Evolutionary conservation across 1,140 invertebrate species (phyloP).

Genomic region (Zaprionus ornatus): DNA sequence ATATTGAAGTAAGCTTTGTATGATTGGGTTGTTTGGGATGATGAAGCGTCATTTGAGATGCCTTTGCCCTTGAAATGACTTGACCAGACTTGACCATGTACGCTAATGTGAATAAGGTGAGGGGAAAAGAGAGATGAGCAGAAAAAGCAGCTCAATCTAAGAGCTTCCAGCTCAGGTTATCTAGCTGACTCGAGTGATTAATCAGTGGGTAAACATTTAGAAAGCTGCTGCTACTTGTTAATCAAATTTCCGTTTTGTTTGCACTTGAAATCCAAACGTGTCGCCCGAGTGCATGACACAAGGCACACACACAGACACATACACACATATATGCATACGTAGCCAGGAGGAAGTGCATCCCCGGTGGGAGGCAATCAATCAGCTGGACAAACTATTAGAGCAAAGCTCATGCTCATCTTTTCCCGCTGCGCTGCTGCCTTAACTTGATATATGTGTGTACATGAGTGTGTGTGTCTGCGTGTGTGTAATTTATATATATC

Average conservation of each 20-base stretch:
- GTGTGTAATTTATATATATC: constrained; percentile 14
- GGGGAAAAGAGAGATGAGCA: neutral
- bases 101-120: neutral
- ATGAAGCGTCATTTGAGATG: neutral
- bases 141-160: no score
- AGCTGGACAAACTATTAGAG: constrained; percentile 57
- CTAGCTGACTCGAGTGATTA: constrained; percentile 21
- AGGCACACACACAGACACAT: constrained; percentile 1
- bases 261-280: constrained; percentile 53
- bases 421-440: constrained; percentile 28
- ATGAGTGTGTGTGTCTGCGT: neutral
- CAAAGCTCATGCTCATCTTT: constrained; percentile 8
- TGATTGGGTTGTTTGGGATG: neutral
- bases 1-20: neutral
- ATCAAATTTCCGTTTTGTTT: constrained; percentile 63
- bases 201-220: constrained; percentile 31
- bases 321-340: neutral
- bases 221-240: constrained; percentile 29
- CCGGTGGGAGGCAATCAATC: constrained; percentile 54
- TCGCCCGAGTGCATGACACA: constrained; percentile 13
- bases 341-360: constrained; percentile 1
- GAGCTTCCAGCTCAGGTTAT: neutral
- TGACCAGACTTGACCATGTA: neutral
- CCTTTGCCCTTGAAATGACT: neutral
- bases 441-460: constrained; percentile 27